A percentile compares a stretch with the other conserved stretches of the same genome.
phyloP scores from a whole-genome alignment of 2,888 invertebrate genomes.

The Drosophila limbata region DNA sequence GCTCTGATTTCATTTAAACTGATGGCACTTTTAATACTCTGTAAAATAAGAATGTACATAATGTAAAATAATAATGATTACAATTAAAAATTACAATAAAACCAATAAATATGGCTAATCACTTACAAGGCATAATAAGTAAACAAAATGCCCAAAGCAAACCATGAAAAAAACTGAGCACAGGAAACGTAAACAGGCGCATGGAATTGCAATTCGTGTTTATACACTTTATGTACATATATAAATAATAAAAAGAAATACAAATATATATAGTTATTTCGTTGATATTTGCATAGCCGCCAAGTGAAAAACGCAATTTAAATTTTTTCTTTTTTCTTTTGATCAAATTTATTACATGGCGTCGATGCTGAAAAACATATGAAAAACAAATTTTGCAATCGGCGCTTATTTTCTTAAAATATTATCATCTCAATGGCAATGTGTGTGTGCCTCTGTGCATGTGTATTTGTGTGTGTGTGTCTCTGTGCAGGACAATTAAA shows the following conservation, averaged over 20 bases:
- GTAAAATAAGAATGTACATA: not conserved
- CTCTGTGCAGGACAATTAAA: slow-evolving; percentile 65
- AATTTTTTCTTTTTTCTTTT: slow-evolving; percentile 63
- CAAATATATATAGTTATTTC: not conserved
- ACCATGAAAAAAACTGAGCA: not conserved
- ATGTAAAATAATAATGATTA: not conserved
- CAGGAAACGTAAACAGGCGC: slow-evolving; percentile 42
- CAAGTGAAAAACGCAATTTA: slow-evolving; percentile 60
- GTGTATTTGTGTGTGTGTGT: slow-evolving; percentile 16
- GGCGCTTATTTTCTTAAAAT: slow-evolving; percentile 76
- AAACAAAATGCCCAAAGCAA: slow-evolving; percentile 1
- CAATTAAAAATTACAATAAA: too few species aligned
- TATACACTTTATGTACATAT: not conserved
- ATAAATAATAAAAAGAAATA: slow-evolving; percentile 7
- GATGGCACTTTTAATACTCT: slow-evolving; percentile 1
- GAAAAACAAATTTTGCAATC: slow-evolving; percentile 75
- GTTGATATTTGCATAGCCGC: slow-evolving; percentile 10
- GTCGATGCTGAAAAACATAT: slow-evolving; percentile 38
- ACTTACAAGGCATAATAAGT: slow-evolving; percentile 8
- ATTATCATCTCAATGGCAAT: slow-evolving; percentile 58
- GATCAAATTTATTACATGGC: slow-evolving; percentile 75
- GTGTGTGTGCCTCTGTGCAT: slow-evolving; percentile 19
- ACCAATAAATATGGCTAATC: not conserved
- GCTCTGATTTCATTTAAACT: not conserved
- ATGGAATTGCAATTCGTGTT: slow-evolving; percentile 64